A percentile compares a stretch with the other conserved stretches of the same genome.
These are phyloP conservation scores for Ectropis crepuscularia DNA, from an alignment of 2,888 invertebrate genomes.

Conservation along the genomic window DNA sequence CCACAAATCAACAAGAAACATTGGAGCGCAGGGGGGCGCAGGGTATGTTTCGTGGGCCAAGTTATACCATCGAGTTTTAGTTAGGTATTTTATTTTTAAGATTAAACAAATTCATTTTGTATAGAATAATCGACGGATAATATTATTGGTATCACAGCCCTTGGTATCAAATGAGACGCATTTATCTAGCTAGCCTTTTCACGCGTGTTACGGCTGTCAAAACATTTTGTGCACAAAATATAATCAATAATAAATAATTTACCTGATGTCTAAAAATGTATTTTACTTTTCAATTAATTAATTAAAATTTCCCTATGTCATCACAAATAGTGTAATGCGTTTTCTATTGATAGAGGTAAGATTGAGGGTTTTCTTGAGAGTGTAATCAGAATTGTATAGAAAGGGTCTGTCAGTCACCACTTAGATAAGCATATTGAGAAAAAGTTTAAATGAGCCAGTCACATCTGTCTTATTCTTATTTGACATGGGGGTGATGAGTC, in stretches of 20 bases:
- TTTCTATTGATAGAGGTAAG: neutral
- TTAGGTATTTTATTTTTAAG: too few relatives aligned
- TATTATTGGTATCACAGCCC: conserved; percentile 20
- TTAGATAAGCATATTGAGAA: too few relatives aligned
- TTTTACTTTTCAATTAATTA: too few relatives aligned
- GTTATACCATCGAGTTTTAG: too few relatives aligned
- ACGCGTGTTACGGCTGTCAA: conserved; percentile 23
- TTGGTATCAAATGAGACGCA: conserved; percentile 11
- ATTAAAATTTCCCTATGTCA: too few relatives aligned
- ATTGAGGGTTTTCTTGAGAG: neutral
- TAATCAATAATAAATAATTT: conserved; percentile 1
- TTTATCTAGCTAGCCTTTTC: conserved; percentile 8
- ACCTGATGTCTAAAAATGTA: neutral
- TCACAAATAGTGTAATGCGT: neutral
- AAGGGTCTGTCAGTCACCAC: neutral
- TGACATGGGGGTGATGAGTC: too few relatives aligned
- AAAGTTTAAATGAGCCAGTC: too few relatives aligned
- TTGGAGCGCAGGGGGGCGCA: too few relatives aligned
- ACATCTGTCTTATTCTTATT: too few relatives aligned
- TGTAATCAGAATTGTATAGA: neutral
- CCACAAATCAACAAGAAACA: too few relatives aligned
- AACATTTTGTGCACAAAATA: conserved; percentile 16
- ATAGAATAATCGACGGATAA: conserved; percentile 4
- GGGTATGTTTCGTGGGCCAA: too few relatives aligned
- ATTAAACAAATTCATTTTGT: too few relatives aligned